phyloP scores from a whole-genome alignment of 2,888 invertebrate genomes.

The Hipparchia semele region DNA sequence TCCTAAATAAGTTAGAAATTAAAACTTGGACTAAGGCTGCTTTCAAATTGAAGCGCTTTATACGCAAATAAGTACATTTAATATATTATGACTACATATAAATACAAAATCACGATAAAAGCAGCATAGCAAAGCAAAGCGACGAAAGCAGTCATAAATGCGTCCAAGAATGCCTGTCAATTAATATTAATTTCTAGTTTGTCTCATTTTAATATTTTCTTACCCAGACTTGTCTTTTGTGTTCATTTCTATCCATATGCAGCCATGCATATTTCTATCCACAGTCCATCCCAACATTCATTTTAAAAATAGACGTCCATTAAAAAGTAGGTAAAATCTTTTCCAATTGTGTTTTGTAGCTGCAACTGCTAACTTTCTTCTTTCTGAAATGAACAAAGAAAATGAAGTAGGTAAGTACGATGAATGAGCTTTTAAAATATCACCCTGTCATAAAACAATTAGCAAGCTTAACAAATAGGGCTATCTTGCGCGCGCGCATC shows the following conservation, averaged over 20 bases:
- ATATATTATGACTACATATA: too few relatives aligned
- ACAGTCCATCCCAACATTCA: not conserved
- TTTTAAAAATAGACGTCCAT: not conserved
- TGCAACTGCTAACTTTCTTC: not conserved
- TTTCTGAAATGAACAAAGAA: not conserved
- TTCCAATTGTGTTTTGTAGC: not conserved
- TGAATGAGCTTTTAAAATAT: slow-evolving; percentile 13
- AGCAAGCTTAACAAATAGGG: slow-evolving; percentile 48
- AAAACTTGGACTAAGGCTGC: too few relatives aligned
- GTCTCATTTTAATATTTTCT: too few relatives aligned
- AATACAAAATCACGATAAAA: too few relatives aligned
- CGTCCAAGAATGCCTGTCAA: too few relatives aligned
- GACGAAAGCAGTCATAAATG: too few relatives aligned
- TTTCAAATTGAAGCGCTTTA: too few relatives aligned
- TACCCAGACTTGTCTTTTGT: too few relatives aligned
- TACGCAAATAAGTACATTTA: too few relatives aligned
- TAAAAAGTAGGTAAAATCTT: not conserved
- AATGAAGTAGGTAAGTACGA: not conserved
- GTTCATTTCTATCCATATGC: not conserved
- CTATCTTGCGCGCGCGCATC: slow-evolving; percentile 55
- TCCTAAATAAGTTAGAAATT: too few relatives aligned
- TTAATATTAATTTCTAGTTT: too few relatives aligned
- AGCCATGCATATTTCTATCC: not conserved
- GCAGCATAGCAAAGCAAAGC: too few relatives aligned
- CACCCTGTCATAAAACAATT: slow-evolving; percentile 50